Percentiles rank a stretch among this genome's conserved stretches.
These are phyloP conservation scores for Pipra filicauda DNA, from an alignment of 2,113 vertebrate species.

Conservation along the genomic window DNA sequence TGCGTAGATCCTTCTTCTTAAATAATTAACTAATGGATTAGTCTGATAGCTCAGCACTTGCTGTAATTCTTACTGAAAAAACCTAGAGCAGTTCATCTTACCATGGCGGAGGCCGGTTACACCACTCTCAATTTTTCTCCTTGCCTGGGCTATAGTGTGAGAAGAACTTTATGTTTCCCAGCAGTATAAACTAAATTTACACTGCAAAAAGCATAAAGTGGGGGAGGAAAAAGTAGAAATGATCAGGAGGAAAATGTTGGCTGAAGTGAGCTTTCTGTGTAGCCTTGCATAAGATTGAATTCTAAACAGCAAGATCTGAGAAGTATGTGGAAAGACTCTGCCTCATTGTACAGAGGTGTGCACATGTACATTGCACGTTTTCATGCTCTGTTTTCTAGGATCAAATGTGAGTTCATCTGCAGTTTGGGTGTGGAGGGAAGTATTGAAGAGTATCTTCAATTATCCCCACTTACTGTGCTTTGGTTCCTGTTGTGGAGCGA, in stretches of 20 bases:
- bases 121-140: background rate
- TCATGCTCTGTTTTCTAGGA: background rate
- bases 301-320: background rate
- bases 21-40: slow-evolving; percentile 68
- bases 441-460: background rate
- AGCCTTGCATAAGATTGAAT: background rate
- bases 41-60: slow-evolving; percentile 65
- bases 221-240: rapidly evolving
- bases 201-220: background rate
- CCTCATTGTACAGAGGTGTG: background rate
- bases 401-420: background rate
- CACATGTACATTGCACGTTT: background rate
- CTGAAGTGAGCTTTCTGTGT: background rate
- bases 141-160: background rate
- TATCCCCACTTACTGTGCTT: background rate
- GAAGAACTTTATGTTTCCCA: background rate
- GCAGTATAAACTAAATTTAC: background rate
- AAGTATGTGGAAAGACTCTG: background rate
- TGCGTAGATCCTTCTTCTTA: slow-evolving; percentile 25
- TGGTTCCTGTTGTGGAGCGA: background rate
- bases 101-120: background rate
- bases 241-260: background rate
- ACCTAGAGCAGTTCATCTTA: background rate
- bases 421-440: background rate
- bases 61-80: slow-evolving; percentile 34